Percentiles rank a stretch among this genome's conserved stretches.
phyloP scores from a whole-genome alignment of 2,113 vertebrate species.

The Quiscalus mexicanus region DNA sequence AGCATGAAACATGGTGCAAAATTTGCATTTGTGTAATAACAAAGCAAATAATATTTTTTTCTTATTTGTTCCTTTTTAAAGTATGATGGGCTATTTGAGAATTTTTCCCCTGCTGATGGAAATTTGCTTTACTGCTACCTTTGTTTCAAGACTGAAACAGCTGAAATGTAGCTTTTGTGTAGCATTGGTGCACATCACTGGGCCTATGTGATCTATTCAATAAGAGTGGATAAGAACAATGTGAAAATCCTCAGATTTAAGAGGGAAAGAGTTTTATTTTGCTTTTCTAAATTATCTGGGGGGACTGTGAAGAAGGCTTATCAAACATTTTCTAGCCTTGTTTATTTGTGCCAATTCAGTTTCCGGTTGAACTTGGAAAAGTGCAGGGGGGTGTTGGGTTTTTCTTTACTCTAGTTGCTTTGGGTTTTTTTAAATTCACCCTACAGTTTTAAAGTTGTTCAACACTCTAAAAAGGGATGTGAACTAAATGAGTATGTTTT shows the following conservation, averaged over 20 bases:
- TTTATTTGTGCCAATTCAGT: background rate
- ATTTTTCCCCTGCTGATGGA: background rate
- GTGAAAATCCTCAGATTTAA: background rate
- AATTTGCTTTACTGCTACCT: background rate
- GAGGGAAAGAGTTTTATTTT: background rate
- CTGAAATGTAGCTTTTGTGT: background rate
- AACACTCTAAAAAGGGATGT: background rate
- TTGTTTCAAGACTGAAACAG: background rate
- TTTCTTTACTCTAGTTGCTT: background rate
- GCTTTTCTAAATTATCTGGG: background rate
- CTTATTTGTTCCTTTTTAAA: background rate
- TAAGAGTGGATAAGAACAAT: background rate
- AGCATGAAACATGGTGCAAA: background rate
- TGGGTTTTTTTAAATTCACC: background rate
- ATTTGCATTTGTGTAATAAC: background rate
- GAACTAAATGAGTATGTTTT: background rate
- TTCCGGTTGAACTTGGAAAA: background rate
- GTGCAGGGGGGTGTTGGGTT: fast-evolving
- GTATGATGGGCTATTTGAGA: background rate
- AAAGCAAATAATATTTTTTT: background rate
- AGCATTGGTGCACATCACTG: background rate
- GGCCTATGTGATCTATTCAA: background rate
- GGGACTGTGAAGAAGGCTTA: background rate
- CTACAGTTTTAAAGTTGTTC: background rate
- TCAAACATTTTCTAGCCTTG: background rate